Percentiles rank a stretch among this genome's conserved stretches.
Evolutionary conservation across 1,140 invertebrate genomes (phyloP).

Genomic region (Hyphantria cunea): DNA sequence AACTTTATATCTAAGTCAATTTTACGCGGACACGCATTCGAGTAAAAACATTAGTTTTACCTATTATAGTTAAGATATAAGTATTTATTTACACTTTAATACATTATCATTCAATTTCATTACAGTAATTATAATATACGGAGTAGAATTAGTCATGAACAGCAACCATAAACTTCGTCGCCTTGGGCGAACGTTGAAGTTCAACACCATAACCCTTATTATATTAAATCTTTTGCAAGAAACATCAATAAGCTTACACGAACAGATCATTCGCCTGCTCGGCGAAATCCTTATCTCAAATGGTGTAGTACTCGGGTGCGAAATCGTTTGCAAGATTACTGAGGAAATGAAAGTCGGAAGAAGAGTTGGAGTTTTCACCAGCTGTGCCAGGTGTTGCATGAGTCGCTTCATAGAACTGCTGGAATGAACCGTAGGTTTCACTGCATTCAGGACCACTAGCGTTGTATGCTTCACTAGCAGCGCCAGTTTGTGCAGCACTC

Average conservation of each 20-base stretch:
- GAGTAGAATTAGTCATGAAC: slow-evolving; percentile 25
- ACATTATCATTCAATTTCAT: slow-evolving; percentile 54
- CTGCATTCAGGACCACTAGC: slow-evolving; percentile 83
- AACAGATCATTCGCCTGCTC: slow-evolving; percentile 78
- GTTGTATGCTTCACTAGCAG: slow-evolving; percentile 68
- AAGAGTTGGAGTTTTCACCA: slow-evolving; percentile 93
- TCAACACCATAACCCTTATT: slow-evolving; percentile 51
- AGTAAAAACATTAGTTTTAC: slow-evolving; percentile 52
- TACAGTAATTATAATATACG: slow-evolving; percentile 24
- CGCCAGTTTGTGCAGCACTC: slow-evolving; percentile 44
- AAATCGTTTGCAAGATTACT: slow-evolving; percentile 95
- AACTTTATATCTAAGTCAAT: slow-evolving; percentile 44
- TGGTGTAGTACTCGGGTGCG: slow-evolving; percentile 94
- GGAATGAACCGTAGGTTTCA: slow-evolving; percentile 86
- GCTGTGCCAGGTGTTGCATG: slow-evolving; percentile 72
- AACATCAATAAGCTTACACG: slow-evolving; percentile 55
- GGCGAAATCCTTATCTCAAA: slow-evolving; percentile 83
- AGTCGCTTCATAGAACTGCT: slow-evolving; percentile 86
- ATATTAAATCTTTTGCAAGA: slow-evolving; percentile 38
- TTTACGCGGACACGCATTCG: slow-evolving; percentile 15
- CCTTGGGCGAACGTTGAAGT: slow-evolving; percentile 51
- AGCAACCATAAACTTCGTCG: slow-evolving; percentile 45
- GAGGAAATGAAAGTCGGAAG: slow-evolving; percentile 95
- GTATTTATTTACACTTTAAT: slow-evolving; percentile 73
- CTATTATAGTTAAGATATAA: slow-evolving; percentile 54